Conservation (phyloP, 2,113 vertebrate species). For the Neolamprologus fasciatus region DNA sequence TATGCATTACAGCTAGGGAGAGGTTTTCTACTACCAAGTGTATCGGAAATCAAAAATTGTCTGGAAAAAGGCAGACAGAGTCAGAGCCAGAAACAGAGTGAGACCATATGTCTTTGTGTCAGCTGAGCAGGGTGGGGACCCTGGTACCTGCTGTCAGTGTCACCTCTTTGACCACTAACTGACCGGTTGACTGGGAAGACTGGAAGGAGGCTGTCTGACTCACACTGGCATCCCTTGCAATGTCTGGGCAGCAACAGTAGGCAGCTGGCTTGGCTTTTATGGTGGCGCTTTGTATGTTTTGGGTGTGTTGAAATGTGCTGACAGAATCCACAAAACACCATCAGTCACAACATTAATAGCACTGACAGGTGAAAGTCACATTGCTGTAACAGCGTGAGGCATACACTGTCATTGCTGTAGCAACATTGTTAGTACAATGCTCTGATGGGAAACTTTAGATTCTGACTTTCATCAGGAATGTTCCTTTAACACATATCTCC, state of each 20-base stretch:
- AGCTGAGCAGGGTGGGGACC: not conserved
- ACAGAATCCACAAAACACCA: not conserved
- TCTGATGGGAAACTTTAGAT: not conserved
- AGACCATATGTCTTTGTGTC: slow-evolving; percentile 47
- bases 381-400: not conserved
- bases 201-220: slow-evolving; percentile 27
- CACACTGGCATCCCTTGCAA: slow-evolving; percentile 21
- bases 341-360: not conserved
- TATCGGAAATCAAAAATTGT: not conserved
- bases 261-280: not conserved
- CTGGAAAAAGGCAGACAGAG: not conserved
- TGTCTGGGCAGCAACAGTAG: slow-evolving; percentile 12
- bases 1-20: not conserved
- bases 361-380: not conserved
- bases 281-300: not conserved
- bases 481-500: not conserved
- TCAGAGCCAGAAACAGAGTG: slow-evolving; percentile 23
- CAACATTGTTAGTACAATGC: not conserved
- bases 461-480: not conserved
- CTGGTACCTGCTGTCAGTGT: slow-evolving; percentile 39
- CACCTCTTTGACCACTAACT: slow-evolving; percentile 44
- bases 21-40: accelerated
- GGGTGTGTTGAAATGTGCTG: not conserved
- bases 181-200: slow-evolving; percentile 16
- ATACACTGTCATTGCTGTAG: not conserved